Evolutionary conservation across 2,113 vertebrate species (phyloP), one percentile per base, ranked within the genome.

Genomic region (Urocynchramus pylzowi): DNA sequence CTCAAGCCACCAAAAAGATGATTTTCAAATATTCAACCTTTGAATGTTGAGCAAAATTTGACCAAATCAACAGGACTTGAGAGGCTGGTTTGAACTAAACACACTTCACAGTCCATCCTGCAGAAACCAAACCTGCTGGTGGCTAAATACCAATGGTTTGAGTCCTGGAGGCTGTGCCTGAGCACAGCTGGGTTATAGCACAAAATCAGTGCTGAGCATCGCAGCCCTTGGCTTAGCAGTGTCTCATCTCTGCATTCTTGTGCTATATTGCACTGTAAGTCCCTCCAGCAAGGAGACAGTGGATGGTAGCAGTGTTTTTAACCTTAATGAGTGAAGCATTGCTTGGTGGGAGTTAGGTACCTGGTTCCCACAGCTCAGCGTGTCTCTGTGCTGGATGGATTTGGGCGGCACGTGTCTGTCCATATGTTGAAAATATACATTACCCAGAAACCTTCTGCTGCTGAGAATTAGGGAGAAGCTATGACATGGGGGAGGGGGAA

Each of bases 381-480:
- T 84, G 71, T 81, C 76, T 89, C 89, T 42, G 35, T 54, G 39
- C 83, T 54, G 83, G 75, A 20, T 84, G 83, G 80, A 81, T 74
- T 85, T 3, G 5, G 71, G 80, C 0, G 0, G 67, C 17, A 3
- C 2, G 0, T 4, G 2, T 37, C 76, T 78, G 59, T 41, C 91
- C 76, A 9, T 93, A 71, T 90, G 93, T 64, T 78, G 42, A 59
- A 89, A 64, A 28, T 54, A 9, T 27, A 82, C 68, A 56, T 89
- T 92, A 75, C 84, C 64, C 91, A 96, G 93, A 90, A 96, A 89
- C 86, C 68, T 86, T 59, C 90, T 95, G 91, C 77, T 63, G 45
- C 13, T 1, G 86, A 95, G 91, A 89, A 87, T 93, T 84, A 92
- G 80, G 60, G 76, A 64, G 76, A 87, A 93, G 52, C 80, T 69